Evolutionary conservation across 1,140 invertebrate genomes (phyloP), one percentile per base, ranked within the genome.

Genomic region (Drosophila saltans): DNA sequence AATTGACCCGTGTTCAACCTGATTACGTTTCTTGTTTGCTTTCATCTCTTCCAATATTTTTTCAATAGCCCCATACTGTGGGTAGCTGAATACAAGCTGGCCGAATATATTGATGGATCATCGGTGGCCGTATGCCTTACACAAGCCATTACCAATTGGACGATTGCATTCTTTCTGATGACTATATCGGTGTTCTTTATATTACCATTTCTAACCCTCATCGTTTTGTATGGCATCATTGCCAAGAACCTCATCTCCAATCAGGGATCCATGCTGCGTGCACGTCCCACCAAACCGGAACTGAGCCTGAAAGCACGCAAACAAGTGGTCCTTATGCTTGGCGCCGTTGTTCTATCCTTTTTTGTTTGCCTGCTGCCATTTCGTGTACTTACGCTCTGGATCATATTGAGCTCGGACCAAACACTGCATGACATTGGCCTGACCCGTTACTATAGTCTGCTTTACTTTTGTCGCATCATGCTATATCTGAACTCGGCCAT

Each of bases 361-460:
- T 98, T 98, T 92, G 93, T 98, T 30, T 98, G 97, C 86, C 93
- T 98, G 28, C 92, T 98, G 52, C 98, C 98, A 3, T 97, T 98
- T 88, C 94, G 97, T 52, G 95, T 97, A 2, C 93, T 98, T 11
- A 97, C 96, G 1, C 92, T 98, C 43, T 97, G 96, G 96, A 96
- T 98, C 65, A 95, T 98, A 30, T 92, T 97, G 21, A 95, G 95
- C 4, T 94, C 96, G 5, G 93, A 94, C 1, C 95, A 96, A 77
- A 94, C 94, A 59, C 92, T 96, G 26, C 79, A 94, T 21, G 86
- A 93, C 28, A 90, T 97, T 74, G 97, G 97, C 24, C 92, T 97
- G 80, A 96, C 97, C 71, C 94, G 94, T 7, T 98, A 97, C 93
- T 98, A 97, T 92, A 96, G 95, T 89, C 93, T 98, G 58, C 94